Percentiles rank a stretch among this genome's conserved stretches.
Evolutionary conservation across 2,113 vertebrate species (phyloP).

Genomic region (Nestor notabilis): DNA sequence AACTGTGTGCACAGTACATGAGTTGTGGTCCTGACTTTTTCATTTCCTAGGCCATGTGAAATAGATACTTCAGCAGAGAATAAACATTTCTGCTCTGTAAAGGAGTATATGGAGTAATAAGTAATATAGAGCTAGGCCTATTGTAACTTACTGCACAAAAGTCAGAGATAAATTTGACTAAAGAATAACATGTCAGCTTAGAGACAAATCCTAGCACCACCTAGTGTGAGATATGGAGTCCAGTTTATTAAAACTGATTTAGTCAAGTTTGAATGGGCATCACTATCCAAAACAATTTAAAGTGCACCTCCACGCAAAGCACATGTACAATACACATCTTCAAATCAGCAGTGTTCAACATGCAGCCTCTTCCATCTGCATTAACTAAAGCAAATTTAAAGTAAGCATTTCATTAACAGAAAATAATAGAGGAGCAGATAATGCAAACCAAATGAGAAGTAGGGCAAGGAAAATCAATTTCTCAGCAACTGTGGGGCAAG

Average conservation of each 20-base stretch:
- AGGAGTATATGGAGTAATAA: not conserved
- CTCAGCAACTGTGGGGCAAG: not conserved
- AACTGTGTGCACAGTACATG: not conserved
- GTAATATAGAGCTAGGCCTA: not conserved
- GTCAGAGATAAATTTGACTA: not conserved
- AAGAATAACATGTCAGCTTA: not conserved
- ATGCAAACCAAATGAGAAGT: not conserved
- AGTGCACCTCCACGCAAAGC: not conserved
- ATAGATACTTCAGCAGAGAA: not conserved
- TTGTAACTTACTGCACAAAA: not conserved
- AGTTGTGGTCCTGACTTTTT: not conserved
- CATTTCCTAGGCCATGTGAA: not conserved
- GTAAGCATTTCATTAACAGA: not conserved
- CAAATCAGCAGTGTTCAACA: not conserved
- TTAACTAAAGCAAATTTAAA: conserved; percentile 1
- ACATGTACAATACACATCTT: not conserved
- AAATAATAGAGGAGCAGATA: conserved; percentile 1
- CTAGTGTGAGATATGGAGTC: rapidly evolving
- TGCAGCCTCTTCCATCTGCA: not conserved
- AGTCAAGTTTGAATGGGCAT: not conserved
- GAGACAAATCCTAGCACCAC: not conserved
- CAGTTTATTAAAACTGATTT: not conserved
- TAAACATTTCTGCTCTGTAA: not conserved
- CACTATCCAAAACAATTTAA: not conserved
- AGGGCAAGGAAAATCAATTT: conserved; percentile 29